phyloP scores from a whole-genome alignment of 2,113 vertebrate species.

The Deroptyus accipitrinus region DNA sequence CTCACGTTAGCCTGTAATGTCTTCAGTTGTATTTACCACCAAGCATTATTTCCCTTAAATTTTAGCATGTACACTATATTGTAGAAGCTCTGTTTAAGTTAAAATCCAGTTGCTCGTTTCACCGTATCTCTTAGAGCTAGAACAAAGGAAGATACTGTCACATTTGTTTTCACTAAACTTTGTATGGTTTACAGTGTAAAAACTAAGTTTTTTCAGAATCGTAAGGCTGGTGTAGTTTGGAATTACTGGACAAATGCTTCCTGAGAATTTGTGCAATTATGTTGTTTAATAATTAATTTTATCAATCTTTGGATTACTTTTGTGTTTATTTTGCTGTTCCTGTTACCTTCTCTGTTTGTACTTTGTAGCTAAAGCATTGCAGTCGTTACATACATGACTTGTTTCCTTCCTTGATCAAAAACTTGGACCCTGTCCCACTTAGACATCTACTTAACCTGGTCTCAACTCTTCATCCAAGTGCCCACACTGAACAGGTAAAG shows the following conservation, averaged over 20 bases:
- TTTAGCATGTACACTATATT: neutral
- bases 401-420: slow-evolving; percentile 98
- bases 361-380: slow-evolving; percentile 92
- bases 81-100: neutral
- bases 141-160: neutral
- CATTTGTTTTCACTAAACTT: neutral
- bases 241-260: neutral
- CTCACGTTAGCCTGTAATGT: neutral
- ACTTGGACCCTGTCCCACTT: slow-evolving; percentile 96
- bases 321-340: neutral
- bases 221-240: neutral
- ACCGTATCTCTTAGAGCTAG: neutral
- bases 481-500: slow-evolving; percentile 96
- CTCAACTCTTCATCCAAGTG: slow-evolving; percentile 94
- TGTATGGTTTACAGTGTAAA: neutral
- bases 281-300: neutral
- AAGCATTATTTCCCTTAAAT: neutral
- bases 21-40: neutral
- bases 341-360: neutral
- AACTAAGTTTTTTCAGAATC: neutral
- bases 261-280: neutral
- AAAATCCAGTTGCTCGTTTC: neutral
- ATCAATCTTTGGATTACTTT: neutral
- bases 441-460: slow-evolving; percentile 96
- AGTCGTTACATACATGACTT: slow-evolving; percentile 99